Base-by-base conservation (phyloP, 1,140 invertebrate species). In the Phortica variegata region DNA sequence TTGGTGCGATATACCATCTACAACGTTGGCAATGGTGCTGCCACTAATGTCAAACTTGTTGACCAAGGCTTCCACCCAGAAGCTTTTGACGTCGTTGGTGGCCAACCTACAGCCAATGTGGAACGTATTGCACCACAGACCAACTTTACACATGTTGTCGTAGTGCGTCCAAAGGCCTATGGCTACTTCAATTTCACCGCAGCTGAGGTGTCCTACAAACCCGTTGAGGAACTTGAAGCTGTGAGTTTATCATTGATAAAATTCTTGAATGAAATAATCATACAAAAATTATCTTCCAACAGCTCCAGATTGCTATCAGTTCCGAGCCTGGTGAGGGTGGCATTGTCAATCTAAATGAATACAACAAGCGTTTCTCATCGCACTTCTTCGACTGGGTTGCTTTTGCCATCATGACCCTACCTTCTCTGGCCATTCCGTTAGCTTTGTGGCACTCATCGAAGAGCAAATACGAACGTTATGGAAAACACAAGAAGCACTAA, bases 121-220 rank as follows among this genome's bases (percentile, higher is more conserved):
- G 89, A 94, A 54, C 82, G 94, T 69, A 91, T 98, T 71, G 86
- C 93, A 33, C 92, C 95, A 33, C 87, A 89, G 58, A 88, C 88
- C 1, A 98, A 99, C 79, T 88, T 96, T 1, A 89, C 92, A 19
- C 96, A 99, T 77, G 90, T 93, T 8, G 88, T 97, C 40, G 88
- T 98, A 21, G 85, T 98, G 0, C 80, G 88, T 56, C 96, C 97
- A 12, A 87, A 87, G 51, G 89, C 87, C 71, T 93, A 83, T 69
- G 96, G 96, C 9, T 93, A 93, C 68, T 98, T 95, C 80, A 99
- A 99, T 75, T 98, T 99, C 75, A 95, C 95, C 12, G 87, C 94
- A 46, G 95, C 95, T 54, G 88, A 96, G 78, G 84, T 98, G 37
- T 87, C 85, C 16, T 99, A 99, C 78, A 87, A 86, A 57, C 79